Conservation (phyloP, 2,797 vertebrate genomes). For the Heteromormyrus szaboi region DNA sequence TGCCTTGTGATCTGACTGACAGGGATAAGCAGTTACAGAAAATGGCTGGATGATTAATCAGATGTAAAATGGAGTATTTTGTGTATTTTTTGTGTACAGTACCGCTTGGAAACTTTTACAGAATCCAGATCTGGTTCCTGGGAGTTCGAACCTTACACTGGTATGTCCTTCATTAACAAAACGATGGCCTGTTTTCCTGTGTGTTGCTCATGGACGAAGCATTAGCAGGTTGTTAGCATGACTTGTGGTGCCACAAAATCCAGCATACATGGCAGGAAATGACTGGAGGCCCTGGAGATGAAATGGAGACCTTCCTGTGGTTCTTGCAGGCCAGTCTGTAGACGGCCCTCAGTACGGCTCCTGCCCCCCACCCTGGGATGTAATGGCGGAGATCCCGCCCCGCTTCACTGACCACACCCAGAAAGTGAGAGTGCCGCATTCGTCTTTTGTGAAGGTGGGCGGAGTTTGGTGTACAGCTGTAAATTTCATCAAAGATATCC, state of each 20-base stretch:
- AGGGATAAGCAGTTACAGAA: background rate
- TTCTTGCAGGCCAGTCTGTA: constrained; percentile 56
- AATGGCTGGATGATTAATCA: background rate
- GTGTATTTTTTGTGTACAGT: constrained; percentile 50
- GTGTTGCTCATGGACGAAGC: background rate
- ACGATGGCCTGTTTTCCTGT: background rate
- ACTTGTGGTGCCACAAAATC: background rate
- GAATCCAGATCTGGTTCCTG: constrained; percentile 71
- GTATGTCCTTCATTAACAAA: constrained; percentile 46
- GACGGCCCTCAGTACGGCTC: constrained; percentile 61
- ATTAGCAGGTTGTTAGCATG: background rate
- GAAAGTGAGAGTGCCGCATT: constrained; percentile 64
- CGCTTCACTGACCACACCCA: constrained; percentile 57
- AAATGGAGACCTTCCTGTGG: background rate
- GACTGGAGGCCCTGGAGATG: background rate
- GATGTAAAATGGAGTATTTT: background rate
- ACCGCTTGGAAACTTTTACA: constrained; percentile 72
- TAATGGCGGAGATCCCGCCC: constrained; percentile 53
- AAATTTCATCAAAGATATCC: background rate
- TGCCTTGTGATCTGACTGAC: background rate
- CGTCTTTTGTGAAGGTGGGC: constrained; percentile 66
- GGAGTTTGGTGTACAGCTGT: background rate
- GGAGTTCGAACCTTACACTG: constrained; percentile 63
- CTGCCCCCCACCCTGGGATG: constrained; percentile 66
- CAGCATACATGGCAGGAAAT: background rate